Evolutionary conservation across 2,888 invertebrate genomes (phyloP).

Genomic region (Shargacucullia verbasci): DNA sequence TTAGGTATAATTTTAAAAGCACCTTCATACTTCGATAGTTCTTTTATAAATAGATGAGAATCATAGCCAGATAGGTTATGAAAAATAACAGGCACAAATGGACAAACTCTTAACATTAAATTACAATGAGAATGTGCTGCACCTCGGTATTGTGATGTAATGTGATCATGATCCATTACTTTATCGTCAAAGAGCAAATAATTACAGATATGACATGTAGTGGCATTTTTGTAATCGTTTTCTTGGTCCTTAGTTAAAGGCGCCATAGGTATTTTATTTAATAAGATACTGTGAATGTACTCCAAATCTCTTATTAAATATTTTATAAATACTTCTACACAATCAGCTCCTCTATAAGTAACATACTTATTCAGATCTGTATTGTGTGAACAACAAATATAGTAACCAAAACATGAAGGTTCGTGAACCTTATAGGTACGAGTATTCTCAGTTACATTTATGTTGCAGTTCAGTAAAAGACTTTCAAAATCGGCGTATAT

Average conservation of each 20-base stretch:
- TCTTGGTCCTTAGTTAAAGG: constrained; percentile 3
- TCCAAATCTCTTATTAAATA: constrained; percentile 13
- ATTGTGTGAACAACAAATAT: constrained; percentile 44
- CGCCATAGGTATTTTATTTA: not conserved
- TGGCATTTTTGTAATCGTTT: constrained; percentile 5
- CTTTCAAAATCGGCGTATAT: too few species aligned
- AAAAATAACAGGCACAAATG: constrained; percentile 50
- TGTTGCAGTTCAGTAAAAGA: constrained; percentile 6
- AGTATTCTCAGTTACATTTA: not conserved
- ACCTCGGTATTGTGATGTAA: constrained; percentile 35
- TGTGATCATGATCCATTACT: constrained; percentile 25
- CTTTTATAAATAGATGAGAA: constrained; percentile 46
- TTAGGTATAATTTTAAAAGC: constrained; percentile 41
- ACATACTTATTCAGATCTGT: constrained; percentile 39
- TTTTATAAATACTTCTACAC: constrained; percentile 24
- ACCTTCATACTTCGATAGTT: constrained; percentile 36
- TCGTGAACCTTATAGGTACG: not conserved
- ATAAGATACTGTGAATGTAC: constrained; percentile 8
- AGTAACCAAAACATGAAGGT: constrained; percentile 30
- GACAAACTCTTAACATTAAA: constrained; percentile 28
- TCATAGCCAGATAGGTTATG: too few species aligned
- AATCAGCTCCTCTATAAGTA: constrained; percentile 18
- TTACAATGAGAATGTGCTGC: constrained; percentile 44
- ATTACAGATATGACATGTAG: too few species aligned
- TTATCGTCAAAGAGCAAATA: constrained; percentile 12